Evolutionary conservation across 2,797 vertebrate genomes (phyloP).

Genomic region (Sparidentex hasta): DNA sequence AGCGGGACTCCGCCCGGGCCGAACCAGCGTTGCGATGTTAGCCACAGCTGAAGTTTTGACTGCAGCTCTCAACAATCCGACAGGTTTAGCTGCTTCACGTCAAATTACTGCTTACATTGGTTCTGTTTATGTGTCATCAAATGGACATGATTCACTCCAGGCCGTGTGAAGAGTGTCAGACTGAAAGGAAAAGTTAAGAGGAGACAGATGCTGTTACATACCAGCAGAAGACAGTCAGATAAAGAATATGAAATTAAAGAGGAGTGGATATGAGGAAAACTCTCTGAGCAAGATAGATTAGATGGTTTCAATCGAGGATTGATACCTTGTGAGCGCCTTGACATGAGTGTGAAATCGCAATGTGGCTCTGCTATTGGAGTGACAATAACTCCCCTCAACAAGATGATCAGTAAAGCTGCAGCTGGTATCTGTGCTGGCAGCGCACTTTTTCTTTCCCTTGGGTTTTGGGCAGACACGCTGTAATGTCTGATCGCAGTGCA

Average conservation of each 20-base stretch:
- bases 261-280: conserved; percentile 3
- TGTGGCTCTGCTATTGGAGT: conserved; percentile 9
- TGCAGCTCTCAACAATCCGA: conserved; percentile 76
- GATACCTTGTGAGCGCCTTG: conserved; percentile 18
- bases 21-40: conserved; percentile 54
- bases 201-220: conserved; percentile 7
- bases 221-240: conserved; percentile 3
- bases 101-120: conserved; percentile 78
- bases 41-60: conserved; percentile 77
- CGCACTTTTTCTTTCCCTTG: conserved; percentile 4
- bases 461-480: conserved; percentile 28
- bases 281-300: conserved; percentile 34
- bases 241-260: conserved; percentile 1
- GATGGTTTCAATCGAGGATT: conserved; percentile 27
- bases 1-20: conserved; percentile 16
- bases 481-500: conserved; percentile 10
- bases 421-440: conserved; percentile 2
- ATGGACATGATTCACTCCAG: conserved; percentile 75
- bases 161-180: conserved; percentile 47
- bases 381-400: conserved; percentile 30
- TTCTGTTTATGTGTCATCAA: conserved; percentile 79
- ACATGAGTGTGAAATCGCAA: conserved; percentile 10
- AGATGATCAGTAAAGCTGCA: conserved; percentile 7
- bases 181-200: conserved; percentile 26
- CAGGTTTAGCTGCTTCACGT: conserved; percentile 74